A percentile compares a stretch with the other conserved stretches of the same genome.
Evolutionary conservation across 2,113 vertebrate genomes (phyloP).

Genomic region (Sylvietta virens): DNA sequence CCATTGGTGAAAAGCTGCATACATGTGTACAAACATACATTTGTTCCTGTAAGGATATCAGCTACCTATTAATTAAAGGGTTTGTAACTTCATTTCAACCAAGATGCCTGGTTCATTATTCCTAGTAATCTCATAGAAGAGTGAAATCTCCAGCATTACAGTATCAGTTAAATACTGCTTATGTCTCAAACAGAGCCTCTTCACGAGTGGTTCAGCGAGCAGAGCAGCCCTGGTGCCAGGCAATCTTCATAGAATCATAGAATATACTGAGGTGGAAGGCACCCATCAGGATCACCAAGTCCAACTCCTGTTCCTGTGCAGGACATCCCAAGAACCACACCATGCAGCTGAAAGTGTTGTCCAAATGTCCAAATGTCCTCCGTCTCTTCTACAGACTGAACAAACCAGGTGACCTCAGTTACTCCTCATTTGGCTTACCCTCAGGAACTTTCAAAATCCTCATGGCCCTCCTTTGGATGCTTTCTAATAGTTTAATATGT

Average conservation of each 20-base stretch:
- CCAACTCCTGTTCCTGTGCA: background rate
- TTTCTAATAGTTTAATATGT: background rate
- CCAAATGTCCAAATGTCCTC: background rate
- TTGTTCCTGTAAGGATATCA: background rate
- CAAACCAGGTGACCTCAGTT: background rate
- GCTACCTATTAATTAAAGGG: background rate
- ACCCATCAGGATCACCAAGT: background rate
- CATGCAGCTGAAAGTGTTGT: background rate
- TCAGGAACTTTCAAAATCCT: background rate
- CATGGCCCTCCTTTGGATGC: background rate
- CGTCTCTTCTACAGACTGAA: background rate
- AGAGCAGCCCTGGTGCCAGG: background rate
- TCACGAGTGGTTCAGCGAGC: fast-evolving
- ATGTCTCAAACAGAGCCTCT: background rate
- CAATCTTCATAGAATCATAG: background rate
- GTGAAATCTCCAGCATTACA: background rate
- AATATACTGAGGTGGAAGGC: background rate
- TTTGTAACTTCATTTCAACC: background rate
- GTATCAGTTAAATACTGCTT: background rate
- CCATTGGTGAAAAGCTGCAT: background rate
- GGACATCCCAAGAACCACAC: background rate
- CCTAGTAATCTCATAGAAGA: background rate
- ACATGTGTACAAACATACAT: background rate
- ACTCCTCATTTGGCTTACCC: fast-evolving
- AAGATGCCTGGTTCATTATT: background rate